Evolutionary conservation across 2,888 invertebrate species (phyloP).

Genomic region (Pyrrhosoma nymphula): DNA sequence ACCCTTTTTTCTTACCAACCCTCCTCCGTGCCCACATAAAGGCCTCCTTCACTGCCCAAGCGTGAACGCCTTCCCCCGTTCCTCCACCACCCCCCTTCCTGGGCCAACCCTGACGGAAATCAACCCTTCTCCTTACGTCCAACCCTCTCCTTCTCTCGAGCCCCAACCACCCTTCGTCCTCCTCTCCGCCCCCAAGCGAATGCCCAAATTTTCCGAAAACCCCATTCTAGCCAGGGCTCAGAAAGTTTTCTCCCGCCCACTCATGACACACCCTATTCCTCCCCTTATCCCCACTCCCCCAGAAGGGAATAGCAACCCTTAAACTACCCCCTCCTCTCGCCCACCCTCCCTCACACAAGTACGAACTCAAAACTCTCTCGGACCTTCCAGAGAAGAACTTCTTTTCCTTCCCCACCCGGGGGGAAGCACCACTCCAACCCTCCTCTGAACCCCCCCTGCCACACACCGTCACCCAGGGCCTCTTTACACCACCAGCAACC

Average conservation of each 20-base stretch:
- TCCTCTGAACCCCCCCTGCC: background rate
- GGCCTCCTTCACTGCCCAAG: background rate
- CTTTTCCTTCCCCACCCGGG: background rate
- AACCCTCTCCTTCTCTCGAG: background rate
- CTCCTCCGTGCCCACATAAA: background rate
- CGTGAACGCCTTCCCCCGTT: background rate
- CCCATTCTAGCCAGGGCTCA: slow-evolving; percentile 53
- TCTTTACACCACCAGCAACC: slow-evolving; percentile 37
- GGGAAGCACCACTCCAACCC: background rate
- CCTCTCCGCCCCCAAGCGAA: background rate
- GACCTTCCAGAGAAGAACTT: slow-evolving; percentile 40
- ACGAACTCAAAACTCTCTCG: background rate
- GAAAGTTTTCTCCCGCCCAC: background rate
- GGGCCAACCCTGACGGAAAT: background rate
- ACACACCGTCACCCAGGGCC: background rate
- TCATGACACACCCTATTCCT: background rate
- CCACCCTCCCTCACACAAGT: background rate
- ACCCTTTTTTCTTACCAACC: background rate
- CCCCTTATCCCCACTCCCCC: too few relatives aligned
- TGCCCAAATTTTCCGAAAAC: slow-evolving; percentile 43
- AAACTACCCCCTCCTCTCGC: background rate
- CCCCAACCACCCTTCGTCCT: background rate
- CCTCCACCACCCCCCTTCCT: background rate
- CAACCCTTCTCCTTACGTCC: slow-evolving; percentile 31
- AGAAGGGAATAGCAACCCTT: background rate